phyloP scores from a whole-genome alignment of 2,888 invertebrate species.

The Mesochorus sp. region DNA sequence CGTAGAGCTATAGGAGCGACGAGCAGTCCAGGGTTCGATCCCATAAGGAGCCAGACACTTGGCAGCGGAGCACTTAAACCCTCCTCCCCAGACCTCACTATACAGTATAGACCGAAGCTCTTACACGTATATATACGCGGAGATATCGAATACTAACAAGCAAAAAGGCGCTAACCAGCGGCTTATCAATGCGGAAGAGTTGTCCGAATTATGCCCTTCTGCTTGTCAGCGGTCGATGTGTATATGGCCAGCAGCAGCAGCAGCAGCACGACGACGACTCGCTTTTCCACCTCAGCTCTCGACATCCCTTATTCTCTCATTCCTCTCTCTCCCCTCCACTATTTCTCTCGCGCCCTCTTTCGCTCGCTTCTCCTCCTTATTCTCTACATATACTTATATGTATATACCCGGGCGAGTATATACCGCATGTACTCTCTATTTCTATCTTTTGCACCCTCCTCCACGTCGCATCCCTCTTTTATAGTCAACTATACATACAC shows the following conservation, averaged over 20 bases:
- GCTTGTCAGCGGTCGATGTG: neutral
- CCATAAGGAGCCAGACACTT: conserved; percentile 81
- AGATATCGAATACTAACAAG: neutral
- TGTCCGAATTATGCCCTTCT: neutral
- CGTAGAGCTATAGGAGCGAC: conserved; percentile 60
- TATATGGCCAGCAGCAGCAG: neutral
- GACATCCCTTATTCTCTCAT: conserved; percentile 63
- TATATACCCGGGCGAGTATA: neutral
- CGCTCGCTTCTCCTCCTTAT: conserved; percentile 59
- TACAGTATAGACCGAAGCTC: conserved; percentile 14
- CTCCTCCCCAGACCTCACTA: conserved; percentile 55
- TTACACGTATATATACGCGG: neutral
- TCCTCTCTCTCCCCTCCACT: conserved; percentile 48
- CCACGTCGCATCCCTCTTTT: conserved; percentile 43
- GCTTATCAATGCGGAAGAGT: neutral
- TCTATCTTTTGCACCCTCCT: conserved; percentile 49
- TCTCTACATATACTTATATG: conserved; percentile 22
- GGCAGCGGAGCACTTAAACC: conserved; percentile 78
- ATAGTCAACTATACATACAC: conserved; percentile 16
- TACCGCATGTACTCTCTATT: conserved; percentile 50
- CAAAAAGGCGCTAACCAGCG: neutral
- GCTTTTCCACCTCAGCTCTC: conserved; percentile 53
- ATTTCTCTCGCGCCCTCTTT: conserved; percentile 70
- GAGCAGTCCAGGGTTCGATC: conserved; percentile 76
- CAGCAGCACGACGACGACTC: conserved; percentile 37